Conservation (phyloP, 2,113 vertebrate genomes). For the Gymnogyps californianus region DNA sequence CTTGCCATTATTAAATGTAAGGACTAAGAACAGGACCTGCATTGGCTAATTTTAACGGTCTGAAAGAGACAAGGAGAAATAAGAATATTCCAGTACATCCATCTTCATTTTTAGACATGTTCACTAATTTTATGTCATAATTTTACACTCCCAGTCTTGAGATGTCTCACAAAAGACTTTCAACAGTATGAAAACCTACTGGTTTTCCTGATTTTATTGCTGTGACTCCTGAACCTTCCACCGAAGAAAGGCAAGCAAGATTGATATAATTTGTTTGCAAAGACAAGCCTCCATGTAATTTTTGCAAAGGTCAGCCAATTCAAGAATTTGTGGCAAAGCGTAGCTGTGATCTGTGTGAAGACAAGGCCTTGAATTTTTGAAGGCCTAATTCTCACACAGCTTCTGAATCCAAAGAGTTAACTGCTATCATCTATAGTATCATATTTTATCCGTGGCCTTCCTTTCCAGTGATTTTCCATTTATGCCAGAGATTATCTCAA, state of each 20-base stretch:
- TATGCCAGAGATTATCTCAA: conserved; percentile 1
- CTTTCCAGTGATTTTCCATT: conserved; percentile 27
- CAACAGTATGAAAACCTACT: background rate
- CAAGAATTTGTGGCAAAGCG: background rate
- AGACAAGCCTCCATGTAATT: background rate
- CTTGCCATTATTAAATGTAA: background rate
- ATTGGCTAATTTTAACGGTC: background rate
- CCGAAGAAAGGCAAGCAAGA: background rate
- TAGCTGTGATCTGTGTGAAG: background rate
- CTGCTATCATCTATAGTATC: background rate
- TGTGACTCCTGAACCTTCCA: background rate
- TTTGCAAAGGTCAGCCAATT: background rate
- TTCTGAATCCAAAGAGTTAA: background rate
- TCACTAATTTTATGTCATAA: background rate
- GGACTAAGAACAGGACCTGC: background rate
- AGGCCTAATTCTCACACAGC: background rate
- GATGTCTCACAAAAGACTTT: background rate
- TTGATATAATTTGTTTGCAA: background rate
- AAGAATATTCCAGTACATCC: background rate
- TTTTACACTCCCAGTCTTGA: background rate
- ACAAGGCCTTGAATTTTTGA: background rate
- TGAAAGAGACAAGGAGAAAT: background rate
- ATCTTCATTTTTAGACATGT: background rate
- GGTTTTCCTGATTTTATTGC: background rate
- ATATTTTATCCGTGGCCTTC: background rate